Base-by-base conservation (phyloP, 2,888 invertebrate species). In the Gnatocerus cornutus region DNA sequence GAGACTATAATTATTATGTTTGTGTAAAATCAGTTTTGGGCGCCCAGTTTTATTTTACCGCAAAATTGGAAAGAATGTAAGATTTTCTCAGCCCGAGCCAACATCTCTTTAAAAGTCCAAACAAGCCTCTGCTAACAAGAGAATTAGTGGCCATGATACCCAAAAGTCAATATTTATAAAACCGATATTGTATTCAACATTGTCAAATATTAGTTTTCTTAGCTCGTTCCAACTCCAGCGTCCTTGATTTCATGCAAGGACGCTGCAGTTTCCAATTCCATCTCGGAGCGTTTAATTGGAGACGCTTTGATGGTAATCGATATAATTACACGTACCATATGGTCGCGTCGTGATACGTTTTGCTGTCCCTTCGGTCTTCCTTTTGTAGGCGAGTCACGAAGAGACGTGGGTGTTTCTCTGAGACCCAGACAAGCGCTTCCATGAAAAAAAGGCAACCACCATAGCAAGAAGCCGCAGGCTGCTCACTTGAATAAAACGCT, bases 361-460 rank as follows among this genome's bases (percentile, higher is more conserved):
- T 55, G 37, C 46, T 29, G 2, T 16, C 39, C 14, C 27, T 29
- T 39, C 50, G 12, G 52, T 53, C 48, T 62, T 68, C 50, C 21
- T 30, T 53, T 68, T 68, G 68, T 68, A 53, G 55, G 61, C 68
- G 52, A 62, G 68, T 68, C 68, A 68, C 68, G 68, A 61, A 61
- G 43, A 10, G 30, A 52, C 48, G 59, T 59, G 61, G 67, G 58
- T 58, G 58, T 53, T 63, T 56, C 27, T 48, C 48, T 50, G 62
- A 62, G 62, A 48, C 62, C 39, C 39, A 62, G 62, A 62, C 50
- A 37, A 37, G 27, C 12, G 48, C 10, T 62, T 61, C 50, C 30
- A 46, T 39, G 29, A 16, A 62, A 62, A 62, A 62, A 62, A 33
- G 2, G n/a, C 48, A 62, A 10, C 50, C 41, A 62, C 62, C 30